Evolutionary conservation across 2,888 invertebrate genomes (phyloP).

Genomic region (Carpatolechia fugitivella): DNA sequence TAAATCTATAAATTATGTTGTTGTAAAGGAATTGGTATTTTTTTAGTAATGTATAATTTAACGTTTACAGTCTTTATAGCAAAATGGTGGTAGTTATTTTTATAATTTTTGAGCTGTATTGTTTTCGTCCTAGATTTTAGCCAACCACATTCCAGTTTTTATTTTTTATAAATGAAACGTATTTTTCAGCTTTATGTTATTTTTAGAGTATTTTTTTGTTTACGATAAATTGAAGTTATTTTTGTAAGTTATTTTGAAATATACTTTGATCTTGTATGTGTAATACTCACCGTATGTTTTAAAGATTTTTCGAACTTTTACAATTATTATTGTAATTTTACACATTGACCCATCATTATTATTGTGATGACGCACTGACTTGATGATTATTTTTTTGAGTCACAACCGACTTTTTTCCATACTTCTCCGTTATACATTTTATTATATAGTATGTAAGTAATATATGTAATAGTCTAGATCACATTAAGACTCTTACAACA

Average conservation of each 20-base stretch:
- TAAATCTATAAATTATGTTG: conserved; percentile 12
- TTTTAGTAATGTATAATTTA: conserved; percentile 5
- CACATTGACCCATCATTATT: background rate
- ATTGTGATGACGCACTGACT: no score
- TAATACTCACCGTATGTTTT: conserved; percentile 28
- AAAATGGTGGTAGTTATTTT: conserved; percentile 25
- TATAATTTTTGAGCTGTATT: conserved; percentile 11
- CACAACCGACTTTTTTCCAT: no score
- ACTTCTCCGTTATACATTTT: no score
- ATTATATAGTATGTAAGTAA: no score
- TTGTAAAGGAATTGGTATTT: conserved; percentile 19
- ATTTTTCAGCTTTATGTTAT: conserved; percentile 32
- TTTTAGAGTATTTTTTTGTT: conserved; percentile 20
- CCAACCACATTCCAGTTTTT: conserved; percentile 13
- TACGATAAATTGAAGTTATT: conserved; percentile 6
- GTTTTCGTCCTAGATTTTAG: background rate
- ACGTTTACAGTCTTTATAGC: conserved; percentile 15
- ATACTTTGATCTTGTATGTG: conserved; percentile 15
- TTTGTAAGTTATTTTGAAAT: conserved; percentile 15
- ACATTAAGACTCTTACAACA: no score
- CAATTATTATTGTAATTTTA: background rate
- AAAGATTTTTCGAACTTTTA: background rate
- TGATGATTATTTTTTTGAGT: no score
- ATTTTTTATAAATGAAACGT: conserved; percentile 19
- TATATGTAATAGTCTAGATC: no score